Conservation (phyloP, 2,797 vertebrate genomes). For the Carcharodon carcharias region DNA sequence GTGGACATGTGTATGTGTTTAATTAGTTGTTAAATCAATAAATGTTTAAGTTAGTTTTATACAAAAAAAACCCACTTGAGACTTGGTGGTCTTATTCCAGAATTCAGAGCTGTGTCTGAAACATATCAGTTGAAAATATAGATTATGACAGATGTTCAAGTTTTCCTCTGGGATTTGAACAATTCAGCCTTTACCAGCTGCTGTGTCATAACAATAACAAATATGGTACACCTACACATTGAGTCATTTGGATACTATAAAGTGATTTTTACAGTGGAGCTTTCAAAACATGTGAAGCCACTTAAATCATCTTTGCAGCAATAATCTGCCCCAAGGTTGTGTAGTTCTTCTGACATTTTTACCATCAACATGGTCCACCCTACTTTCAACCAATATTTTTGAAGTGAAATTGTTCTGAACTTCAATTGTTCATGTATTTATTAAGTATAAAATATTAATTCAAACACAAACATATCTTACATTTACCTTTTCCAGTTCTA, state of each 20-base stretch:
- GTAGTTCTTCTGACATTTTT: background rate
- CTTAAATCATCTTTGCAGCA: background rate
- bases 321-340: background rate
- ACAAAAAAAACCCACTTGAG: no score
- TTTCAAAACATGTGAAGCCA: background rate
- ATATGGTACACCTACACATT: background rate
- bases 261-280: background rate
- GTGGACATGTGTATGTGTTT: no score
- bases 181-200: no score
- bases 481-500: slow-evolving; percentile 84
- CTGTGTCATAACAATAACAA: no score
- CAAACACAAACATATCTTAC: background rate
- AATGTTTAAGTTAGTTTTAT: no score
- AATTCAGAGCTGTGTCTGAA: no score
- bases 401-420: slow-evolving; percentile 1
- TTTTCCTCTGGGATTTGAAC: no score
- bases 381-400: background rate
- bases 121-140: no score
- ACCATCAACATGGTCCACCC: background rate
- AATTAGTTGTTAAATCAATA: no score
- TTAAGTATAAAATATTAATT: background rate
- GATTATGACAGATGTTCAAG: no score
- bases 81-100: no score
- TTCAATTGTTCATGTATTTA: background rate
- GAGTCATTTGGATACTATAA: background rate